Base-by-base conservation (phyloP, 2,113 vertebrate genomes). In the Gymnobelideus leadbeateri region DNA sequence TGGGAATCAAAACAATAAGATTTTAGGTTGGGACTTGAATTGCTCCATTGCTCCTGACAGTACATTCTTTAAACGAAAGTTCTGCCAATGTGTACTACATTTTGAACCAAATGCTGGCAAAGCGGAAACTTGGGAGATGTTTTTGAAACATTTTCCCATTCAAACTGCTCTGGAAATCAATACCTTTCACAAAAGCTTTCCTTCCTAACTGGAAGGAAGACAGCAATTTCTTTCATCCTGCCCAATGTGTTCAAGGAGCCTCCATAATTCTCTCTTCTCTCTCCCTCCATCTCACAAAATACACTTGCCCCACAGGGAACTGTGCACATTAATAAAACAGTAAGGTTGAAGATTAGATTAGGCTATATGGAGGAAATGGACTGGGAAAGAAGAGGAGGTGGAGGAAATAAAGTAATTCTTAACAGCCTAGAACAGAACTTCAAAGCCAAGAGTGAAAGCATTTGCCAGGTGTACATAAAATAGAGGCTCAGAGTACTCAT, bases 121-220 rank as follows among this genome's bases (percentile, higher is more conserved):
- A 84, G 68, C 68, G 43, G n/a, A 43, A 84, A 84, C 68, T 84
- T 84, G 43, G 9, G 89, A 61, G 52, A 94, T 84, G 92, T 50
- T 2, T 51, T 91, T 93, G 51, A 90, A 94, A 93, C 68, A 93
- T n/a, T 92, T 11, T 94, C 25, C 90, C 21, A 84, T 61, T 93
- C 93, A 37, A 84, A 1, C 57, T 77, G n/a, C 37, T 49, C 91
- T 3, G 14, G 3, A 92, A 93, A 68, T 25, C 28, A 93, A 51
- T 92, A 91, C 92, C 93, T 61, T 92, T 16, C 23, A 94, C 43
- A 49, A 43, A 94, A 84, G 28, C 50, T 43, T 51, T 93, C 47
- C 43, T 49, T 26, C 94, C 92, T 94, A 52, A 25, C 16, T 94
- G 43, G 93, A 43, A 91, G 9, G 90, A 54, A 23, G 2, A 51